Conservation (phyloP, 1,140 invertebrate species). For the Prorops nasuta region DNA sequence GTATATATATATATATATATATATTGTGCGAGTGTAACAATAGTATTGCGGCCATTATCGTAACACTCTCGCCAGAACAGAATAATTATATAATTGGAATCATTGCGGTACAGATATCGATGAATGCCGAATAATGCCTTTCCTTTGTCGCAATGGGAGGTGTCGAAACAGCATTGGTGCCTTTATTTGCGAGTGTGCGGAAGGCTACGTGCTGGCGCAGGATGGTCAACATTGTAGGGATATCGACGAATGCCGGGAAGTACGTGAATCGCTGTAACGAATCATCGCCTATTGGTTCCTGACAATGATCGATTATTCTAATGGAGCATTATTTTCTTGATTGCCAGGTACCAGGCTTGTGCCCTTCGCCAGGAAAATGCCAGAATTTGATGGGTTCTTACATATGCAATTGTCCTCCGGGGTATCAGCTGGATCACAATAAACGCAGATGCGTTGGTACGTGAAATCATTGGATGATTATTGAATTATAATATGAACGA, state of each 20-base stretch:
- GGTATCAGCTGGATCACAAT: conserved; percentile 63
- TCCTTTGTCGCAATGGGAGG: conserved; percentile 77
- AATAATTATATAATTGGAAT: no score
- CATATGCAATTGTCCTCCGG: conserved; percentile 67
- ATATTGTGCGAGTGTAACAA: no score
- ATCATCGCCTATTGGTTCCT: no score
- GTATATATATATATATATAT: no score
- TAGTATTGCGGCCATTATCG: no score
- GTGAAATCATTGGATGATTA: conserved; percentile 4
- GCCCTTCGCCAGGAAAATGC: conserved; percentile 65
- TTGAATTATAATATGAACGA: not conserved
- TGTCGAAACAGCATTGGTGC: conserved; percentile 80
- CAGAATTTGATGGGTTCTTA: conserved; percentile 72
- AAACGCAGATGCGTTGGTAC: conserved; percentile 62
- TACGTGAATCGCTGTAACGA: no score
- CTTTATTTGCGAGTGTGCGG: conserved; percentile 80
- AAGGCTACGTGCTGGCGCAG: conserved; percentile 69
- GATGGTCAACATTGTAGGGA: conserved; percentile 71
- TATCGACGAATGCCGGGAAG: conserved; percentile 69
- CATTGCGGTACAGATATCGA: conserved; percentile 78
- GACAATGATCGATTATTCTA: no score
- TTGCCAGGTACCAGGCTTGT: conserved; percentile 59
- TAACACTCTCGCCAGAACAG: no score
- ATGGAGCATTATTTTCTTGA: conserved; percentile 1
- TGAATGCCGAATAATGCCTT: conserved; percentile 79